Evolutionary conservation across 2,888 invertebrate genomes (phyloP).

Genomic region (Sinhomidia bicolor): DNA sequence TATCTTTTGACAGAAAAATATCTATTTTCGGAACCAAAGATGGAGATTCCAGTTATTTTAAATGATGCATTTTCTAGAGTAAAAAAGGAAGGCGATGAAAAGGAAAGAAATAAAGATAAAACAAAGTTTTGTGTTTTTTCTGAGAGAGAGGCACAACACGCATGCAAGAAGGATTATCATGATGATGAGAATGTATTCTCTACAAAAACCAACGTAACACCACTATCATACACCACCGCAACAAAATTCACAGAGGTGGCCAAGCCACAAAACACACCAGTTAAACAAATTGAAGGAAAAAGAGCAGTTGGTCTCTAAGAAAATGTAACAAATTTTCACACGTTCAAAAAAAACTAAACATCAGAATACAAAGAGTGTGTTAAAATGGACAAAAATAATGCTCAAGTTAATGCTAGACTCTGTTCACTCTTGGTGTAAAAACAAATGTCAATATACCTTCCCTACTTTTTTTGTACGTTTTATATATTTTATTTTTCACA

Average conservation of each 20-base stretch:
- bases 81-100: no score
- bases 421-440: no score
- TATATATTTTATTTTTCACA: no score
- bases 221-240: not conserved
- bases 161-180: not conserved
- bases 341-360: not conserved
- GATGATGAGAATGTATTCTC: no score
- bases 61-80: not conserved
- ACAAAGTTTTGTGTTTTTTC: not conserved
- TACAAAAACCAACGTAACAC: no score
- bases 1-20: not conserved
- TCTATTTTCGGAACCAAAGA: not conserved
- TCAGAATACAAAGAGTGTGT: not conserved
- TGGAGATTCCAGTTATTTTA: not conserved
- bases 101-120: no score
- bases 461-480: no score
- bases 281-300: not conserved
- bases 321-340: not conserved
- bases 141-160: not conserved
- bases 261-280: slow-evolving; percentile 55
- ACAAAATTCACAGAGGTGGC: slow-evolving; percentile 64
- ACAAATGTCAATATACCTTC: slow-evolving; percentile 36
- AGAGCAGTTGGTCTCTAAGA: not conserved
- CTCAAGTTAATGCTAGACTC: no score
- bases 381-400: slow-evolving; percentile 1